Percentiles rank a stretch among this genome's conserved stretches.
These are phyloP conservation scores for Actinostola sp. DNA, from an alignment of 92 coral and sea anemone genomes.

Conservation along the genomic window DNA sequence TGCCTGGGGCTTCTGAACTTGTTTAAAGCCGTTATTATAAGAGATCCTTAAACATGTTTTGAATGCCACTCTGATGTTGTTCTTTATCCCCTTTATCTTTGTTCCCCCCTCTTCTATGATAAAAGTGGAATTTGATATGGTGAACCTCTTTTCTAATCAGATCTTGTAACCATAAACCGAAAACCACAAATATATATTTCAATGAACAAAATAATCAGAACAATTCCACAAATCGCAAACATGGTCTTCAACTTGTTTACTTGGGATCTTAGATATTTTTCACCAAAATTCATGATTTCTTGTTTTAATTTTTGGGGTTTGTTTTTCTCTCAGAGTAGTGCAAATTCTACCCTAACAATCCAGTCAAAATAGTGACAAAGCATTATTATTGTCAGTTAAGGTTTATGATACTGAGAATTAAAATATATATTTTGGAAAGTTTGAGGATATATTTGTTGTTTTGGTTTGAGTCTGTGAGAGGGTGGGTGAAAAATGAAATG, in stretches of 20 bases:
- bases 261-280: neutral
- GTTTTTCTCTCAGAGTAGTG: neutral
- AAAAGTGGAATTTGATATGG: constrained; percentile 6
- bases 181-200: constrained; percentile 28
- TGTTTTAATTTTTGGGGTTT: neutral
- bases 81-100: constrained; percentile 1
- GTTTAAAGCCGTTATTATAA: constrained; percentile 31
- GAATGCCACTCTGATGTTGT: constrained; percentile 14
- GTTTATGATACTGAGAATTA: too few species aligned
- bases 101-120: constrained; percentile 4
- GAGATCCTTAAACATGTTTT: constrained; percentile 19
- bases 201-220: constrained; percentile 17
- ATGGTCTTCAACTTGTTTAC: constrained; percentile 27
- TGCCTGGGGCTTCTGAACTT: constrained; percentile 9
- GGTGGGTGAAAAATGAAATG: too few species aligned
- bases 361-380: too few species aligned
- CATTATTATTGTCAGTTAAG: too few species aligned
- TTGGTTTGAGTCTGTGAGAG: too few species aligned
- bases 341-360: too few species aligned
- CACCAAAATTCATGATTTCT: constrained; percentile 6
- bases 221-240: constrained; percentile 23
- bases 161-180: constrained; percentile 23
- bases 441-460: too few species aligned
- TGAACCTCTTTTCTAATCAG: constrained; percentile 18
- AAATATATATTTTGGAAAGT: too few species aligned